Percentiles rank a stretch among this genome's conserved stretches.
These are phyloP conservation scores for Loriculus beryllinus DNA, from an alignment of 2,797 vertebrate species.

Conservation along the genomic window DNA sequence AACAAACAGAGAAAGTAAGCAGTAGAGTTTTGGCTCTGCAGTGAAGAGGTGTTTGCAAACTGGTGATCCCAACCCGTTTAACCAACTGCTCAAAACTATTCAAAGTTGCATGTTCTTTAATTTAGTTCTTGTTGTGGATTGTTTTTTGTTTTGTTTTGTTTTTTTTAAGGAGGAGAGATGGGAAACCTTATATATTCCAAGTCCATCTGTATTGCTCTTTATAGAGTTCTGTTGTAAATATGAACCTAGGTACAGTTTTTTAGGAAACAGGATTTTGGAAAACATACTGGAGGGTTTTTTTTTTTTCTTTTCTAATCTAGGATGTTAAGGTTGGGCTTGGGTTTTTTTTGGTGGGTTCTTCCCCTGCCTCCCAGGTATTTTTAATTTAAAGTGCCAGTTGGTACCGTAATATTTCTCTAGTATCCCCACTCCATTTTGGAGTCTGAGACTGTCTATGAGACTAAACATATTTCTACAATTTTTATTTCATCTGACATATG, in stretches of 20 bases:
- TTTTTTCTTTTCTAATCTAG: neutral
- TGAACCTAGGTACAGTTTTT: neutral
- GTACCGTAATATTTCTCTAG: neutral
- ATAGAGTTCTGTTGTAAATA: neutral
- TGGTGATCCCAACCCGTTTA: neutral
- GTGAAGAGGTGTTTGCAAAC: constrained; percentile 10
- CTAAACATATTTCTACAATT: constrained; percentile 47
- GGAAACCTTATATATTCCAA: neutral
- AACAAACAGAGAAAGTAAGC: neutral
- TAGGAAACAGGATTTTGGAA: neutral
- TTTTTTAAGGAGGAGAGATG: neutral
- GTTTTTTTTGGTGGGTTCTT: neutral
- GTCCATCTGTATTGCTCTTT: constrained; percentile 5
- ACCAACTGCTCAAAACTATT: constrained; percentile 5
- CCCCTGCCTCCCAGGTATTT: neutral
- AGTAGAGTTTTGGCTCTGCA: neutral
- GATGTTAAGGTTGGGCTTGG: neutral
- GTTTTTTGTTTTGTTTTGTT: neutral
- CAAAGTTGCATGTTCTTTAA: neutral
- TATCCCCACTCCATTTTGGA: constrained; percentile 13
- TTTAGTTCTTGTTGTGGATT: neutral
- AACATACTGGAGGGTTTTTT: neutral
- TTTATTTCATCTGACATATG: constrained; percentile 63
- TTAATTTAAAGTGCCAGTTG: neutral
- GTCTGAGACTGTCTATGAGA: neutral